phyloP scores from a whole-genome alignment of 2,113 vertebrate genomes.

The Lanius ludovicianus region DNA sequence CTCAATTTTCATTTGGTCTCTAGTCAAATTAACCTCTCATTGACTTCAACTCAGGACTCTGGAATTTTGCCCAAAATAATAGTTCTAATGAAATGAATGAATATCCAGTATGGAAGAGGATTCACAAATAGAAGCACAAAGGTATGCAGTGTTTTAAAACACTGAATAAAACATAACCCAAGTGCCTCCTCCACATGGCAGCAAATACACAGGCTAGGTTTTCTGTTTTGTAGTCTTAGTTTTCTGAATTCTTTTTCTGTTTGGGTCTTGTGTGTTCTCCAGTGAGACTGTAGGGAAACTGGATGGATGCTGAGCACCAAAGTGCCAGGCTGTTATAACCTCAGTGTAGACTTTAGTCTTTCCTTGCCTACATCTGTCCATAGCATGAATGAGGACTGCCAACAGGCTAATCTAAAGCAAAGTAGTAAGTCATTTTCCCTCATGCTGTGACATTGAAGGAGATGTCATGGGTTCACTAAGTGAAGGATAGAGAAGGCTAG shows the following conservation, averaged over 20 bases:
- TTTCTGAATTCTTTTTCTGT: neutral
- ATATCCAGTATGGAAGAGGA: neutral
- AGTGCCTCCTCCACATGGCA: neutral
- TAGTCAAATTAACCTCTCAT: slow-evolving; percentile 25
- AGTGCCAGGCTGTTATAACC: neutral
- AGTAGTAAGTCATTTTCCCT: neutral
- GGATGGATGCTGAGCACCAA: neutral
- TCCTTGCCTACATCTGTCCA: neutral
- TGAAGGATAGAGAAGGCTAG: neutral
- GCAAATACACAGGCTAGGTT: neutral
- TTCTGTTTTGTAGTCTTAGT: neutral
- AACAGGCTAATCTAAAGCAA: neutral
- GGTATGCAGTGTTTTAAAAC: neutral
- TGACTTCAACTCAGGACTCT: neutral
- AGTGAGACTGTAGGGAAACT: neutral
- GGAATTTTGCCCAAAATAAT: neutral
- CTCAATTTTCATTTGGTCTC: slow-evolving; percentile 21
- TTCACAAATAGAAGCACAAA: neutral
- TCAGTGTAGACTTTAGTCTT: neutral
- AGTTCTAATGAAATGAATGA: neutral
- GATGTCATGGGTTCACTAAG: neutral
- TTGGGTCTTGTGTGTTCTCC: neutral
- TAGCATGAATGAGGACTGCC: neutral
- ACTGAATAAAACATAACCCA: neutral
- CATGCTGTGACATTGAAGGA: neutral